Evolutionary conservation across 2,113 vertebrate species (phyloP).

Genomic region (Pygoscelis adeliae): DNA sequence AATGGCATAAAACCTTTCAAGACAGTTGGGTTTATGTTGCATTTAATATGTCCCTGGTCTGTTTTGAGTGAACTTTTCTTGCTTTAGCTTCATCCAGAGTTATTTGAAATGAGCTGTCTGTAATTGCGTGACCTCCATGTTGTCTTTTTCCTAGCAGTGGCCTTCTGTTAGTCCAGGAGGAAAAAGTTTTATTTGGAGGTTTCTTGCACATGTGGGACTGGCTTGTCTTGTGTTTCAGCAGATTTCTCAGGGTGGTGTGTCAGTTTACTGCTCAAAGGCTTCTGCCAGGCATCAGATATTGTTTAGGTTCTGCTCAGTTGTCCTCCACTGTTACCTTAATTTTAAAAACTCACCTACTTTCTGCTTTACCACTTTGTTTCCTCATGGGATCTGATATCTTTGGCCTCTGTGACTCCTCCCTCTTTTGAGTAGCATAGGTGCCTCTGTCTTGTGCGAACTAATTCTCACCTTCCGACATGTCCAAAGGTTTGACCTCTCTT

Average conservation of each 20-base stretch:
- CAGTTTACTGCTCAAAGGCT: background rate
- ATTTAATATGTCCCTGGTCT: background rate
- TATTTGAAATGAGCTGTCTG: background rate
- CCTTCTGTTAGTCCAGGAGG: background rate
- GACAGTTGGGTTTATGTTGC: background rate
- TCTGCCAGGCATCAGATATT: background rate
- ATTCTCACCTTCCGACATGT: background rate
- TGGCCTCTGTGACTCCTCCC: background rate
- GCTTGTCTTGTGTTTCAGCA: background rate
- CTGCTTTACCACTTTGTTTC: background rate
- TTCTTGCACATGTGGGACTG: background rate
- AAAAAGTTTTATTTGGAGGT: background rate
- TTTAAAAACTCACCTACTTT: background rate
- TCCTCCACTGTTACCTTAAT: background rate
- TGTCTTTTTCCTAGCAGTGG: background rate
- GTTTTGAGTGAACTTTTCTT: background rate
- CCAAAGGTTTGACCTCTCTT: background rate
- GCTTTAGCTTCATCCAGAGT: background rate
- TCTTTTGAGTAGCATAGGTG: background rate
- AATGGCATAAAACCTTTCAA: background rate
- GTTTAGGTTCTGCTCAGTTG: background rate
- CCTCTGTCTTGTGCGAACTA: background rate
- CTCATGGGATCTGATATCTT: background rate
- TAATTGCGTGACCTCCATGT: background rate
- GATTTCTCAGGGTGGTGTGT: background rate